Evolutionary conservation across 2,797 vertebrate genomes (phyloP).

Genomic region (Hemitrygon akajei): DNA sequence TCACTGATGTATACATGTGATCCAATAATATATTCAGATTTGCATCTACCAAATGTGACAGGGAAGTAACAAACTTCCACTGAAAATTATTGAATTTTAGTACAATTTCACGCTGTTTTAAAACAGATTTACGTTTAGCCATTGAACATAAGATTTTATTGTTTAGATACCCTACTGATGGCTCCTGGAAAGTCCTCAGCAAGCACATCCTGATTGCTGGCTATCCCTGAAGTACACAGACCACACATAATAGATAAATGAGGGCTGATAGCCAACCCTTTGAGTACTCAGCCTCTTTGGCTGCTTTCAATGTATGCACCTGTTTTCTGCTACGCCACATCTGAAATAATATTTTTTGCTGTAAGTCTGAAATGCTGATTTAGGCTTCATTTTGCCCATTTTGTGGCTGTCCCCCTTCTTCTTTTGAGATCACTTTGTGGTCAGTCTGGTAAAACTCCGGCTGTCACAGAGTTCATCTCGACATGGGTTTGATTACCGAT

Average conservation of each 20-base stretch:
- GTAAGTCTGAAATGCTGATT: slow-evolving; percentile 11
- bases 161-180: background rate
- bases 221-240: slow-evolving; percentile 10
- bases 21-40: background rate
- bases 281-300: background rate
- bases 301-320: slow-evolving; percentile 26
- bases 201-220: slow-evolving; percentile 31
- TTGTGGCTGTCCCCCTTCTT: background rate
- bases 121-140: background rate
- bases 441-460: background rate
- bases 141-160: slow-evolving; percentile 12
- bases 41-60: background rate
- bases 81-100: too few species aligned
- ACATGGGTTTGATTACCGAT: background rate
- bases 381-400: background rate
- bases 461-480: too few species aligned
- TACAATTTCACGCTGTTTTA: background rate
- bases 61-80: background rate
- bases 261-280: slow-evolving; percentile 12
- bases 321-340: slow-evolving; percentile 30
- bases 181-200: slow-evolving; percentile 4
- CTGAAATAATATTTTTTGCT: slow-evolving; percentile 31
- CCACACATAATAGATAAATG: slow-evolving; percentile 19
- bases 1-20: background rate
- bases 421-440: slow-evolving; percentile 4